Evolutionary conservation across 2,113 vertebrate species (phyloP).

Genomic region (Riparia riparia): DNA sequence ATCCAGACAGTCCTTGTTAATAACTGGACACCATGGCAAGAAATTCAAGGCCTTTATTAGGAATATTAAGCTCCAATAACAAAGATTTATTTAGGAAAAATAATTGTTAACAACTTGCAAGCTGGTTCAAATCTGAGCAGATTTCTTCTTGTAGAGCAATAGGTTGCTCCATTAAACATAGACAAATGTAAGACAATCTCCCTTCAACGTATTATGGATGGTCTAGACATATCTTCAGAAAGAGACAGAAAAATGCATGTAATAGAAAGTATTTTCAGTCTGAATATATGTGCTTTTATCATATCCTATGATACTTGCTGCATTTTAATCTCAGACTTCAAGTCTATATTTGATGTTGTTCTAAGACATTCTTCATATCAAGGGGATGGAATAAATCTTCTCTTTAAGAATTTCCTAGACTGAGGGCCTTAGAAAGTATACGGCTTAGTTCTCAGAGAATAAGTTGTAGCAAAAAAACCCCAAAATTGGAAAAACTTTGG

Average conservation of each 20-base stretch:
- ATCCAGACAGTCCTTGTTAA: background rate
- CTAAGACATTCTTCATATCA: background rate
- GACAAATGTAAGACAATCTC: background rate
- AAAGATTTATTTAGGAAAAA: background rate
- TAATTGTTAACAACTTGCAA: background rate
- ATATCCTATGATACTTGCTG: background rate
- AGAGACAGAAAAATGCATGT: constrained; percentile 9
- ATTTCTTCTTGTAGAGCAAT: background rate
- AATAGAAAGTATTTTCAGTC: background rate
- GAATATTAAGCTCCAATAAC: background rate
- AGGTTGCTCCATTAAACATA: background rate
- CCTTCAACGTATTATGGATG: background rate
- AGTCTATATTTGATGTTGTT: background rate
- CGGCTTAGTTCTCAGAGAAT: background rate
- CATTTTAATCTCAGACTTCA: constrained; percentile 21
- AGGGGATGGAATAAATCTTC: background rate
- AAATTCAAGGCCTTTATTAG: background rate
- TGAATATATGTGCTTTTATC: background rate
- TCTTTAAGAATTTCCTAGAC: background rate
- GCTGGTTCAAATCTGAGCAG: background rate
- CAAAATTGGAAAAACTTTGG: background rate
- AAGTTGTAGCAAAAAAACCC: background rate
- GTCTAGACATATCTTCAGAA: background rate
- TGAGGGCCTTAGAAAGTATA: background rate
- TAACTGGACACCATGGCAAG: background rate